These are phyloP conservation scores for Mixornis gularis DNA, from an alignment of 2,113 vertebrate genomes.

Conservation along the genomic window DNA sequence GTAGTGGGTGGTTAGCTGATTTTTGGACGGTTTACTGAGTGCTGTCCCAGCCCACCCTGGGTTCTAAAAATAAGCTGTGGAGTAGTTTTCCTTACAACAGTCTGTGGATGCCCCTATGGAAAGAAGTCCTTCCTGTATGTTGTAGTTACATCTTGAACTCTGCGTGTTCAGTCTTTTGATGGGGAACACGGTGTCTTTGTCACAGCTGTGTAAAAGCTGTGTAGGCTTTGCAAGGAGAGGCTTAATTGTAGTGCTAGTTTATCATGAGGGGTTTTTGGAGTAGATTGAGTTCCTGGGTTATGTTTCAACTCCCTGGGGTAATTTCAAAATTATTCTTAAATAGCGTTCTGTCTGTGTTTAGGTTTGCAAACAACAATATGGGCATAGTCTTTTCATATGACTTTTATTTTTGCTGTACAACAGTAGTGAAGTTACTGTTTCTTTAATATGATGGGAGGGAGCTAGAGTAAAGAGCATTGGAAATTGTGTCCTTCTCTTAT, in stretches of 20 bases:
- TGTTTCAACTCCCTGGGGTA: not conserved
- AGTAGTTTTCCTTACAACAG: not conserved
- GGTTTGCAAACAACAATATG: not conserved
- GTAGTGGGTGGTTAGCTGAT: slow-evolving; percentile 35
- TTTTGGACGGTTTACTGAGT: slow-evolving; percentile 24
- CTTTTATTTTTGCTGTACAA: not conserved
- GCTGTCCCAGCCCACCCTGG: not conserved
- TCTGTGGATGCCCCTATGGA: not conserved
- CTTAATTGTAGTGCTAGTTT: not conserved
- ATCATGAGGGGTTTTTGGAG: not conserved
- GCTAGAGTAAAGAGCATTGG: not conserved
- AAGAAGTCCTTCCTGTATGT: not conserved
- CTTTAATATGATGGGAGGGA: not conserved
- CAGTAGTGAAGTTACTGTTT: not conserved
- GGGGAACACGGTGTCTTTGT: accelerated
- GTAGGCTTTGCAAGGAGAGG: not conserved
- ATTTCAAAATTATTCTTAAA: not conserved
- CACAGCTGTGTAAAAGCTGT: not conserved
- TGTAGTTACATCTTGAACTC: not conserved
- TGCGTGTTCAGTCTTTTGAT: not conserved
- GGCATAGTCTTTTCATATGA: not conserved
- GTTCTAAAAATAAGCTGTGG: slow-evolving; percentile 22
- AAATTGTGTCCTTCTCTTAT: not conserved
- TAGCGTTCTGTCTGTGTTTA: not conserved
- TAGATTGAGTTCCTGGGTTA: not conserved